Base-by-base conservation (phyloP, 2,797 vertebrate genomes). In the Tenualosa thibaudeaui region DNA sequence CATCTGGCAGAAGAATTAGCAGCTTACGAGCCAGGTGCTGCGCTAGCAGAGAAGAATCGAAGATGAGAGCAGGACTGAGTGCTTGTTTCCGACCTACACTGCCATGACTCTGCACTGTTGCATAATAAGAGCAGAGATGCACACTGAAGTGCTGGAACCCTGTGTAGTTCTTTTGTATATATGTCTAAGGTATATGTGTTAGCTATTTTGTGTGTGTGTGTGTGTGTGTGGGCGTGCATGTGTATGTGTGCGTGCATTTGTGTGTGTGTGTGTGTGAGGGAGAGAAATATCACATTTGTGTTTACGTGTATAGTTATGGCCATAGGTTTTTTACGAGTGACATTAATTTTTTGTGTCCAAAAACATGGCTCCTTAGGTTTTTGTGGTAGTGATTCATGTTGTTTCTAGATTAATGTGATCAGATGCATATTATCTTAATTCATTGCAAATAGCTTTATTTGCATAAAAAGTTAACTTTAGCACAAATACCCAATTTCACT, bases 1-100 rank as follows among this genome's bases (percentile, higher is more conserved):
- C 94, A 94, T 94, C 93, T 94, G 94, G 93, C 89, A 86, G 68
- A 88, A 86, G 91, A 81, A 87, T 89, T 89, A 88, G 89, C 93
- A 89, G 90, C 89, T 93, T 90, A 92, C 83, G 88, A 91, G 89
- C 90, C 94, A 95, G 94, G 94, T 94, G 94, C 90, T 92, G 81
- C 86, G 85, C 88, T 89, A 89, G 87, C 87, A 83, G 88, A 84
- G 89, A 89, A 87, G 89, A 90, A 87, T 90, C 86, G 81, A 85
- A 90, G 89, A 91, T 58, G 87, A 90, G 88, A 85, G 87, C 82
- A 84, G 88, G 86, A 89, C 86, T 90, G 71, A 43, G 71, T 2
- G 90, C 87, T 88, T 89, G 71, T 88, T 84, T 85, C 86, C 4
- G n/a, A 86, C 51, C 89, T 82, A 81, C 86, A 83, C 56, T 78